These are phyloP conservation scores for Aphelocoma coerulescens DNA, from an alignment of 2,113 vertebrate genomes.

Conservation along the genomic window DNA sequence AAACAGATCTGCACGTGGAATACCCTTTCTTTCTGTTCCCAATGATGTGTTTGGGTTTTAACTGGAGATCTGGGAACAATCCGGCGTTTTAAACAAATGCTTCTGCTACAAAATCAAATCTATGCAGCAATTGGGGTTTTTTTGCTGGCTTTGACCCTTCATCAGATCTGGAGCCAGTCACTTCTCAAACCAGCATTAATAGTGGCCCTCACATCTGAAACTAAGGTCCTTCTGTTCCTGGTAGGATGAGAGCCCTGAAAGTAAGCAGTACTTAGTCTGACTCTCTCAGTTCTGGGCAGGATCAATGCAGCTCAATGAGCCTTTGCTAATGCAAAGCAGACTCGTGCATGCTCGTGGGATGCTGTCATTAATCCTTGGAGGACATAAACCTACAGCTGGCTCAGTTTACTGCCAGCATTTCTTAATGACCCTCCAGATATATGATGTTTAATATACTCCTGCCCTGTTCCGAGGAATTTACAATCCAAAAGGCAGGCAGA, in stretches of 20 bases:
- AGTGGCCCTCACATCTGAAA: neutral
- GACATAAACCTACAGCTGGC: neutral
- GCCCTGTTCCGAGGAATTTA: neutral
- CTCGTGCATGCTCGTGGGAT: neutral
- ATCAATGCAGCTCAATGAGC: neutral
- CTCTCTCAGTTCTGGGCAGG: neutral
- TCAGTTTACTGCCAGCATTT: neutral
- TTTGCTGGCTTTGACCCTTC: neutral
- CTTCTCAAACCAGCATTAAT: neutral
- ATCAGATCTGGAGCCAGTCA: neutral
- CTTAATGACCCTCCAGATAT: neutral
- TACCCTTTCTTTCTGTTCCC: neutral
- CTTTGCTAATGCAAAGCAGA: conserved; percentile 37
- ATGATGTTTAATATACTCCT: neutral
- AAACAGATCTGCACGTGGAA: neutral
- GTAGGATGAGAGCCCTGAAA: neutral
- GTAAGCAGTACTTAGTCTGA: neutral
- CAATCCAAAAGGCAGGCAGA: neutral
- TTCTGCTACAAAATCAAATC: neutral
- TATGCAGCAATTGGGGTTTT: neutral
- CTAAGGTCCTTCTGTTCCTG: neutral
- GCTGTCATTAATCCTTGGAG: neutral
- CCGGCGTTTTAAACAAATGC: neutral
- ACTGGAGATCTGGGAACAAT: neutral
- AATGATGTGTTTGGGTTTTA: neutral